These are phyloP conservation scores for Saguinus midas DNA, from an alignment of 2,113 vertebrate species.

Conservation along the genomic window DNA sequence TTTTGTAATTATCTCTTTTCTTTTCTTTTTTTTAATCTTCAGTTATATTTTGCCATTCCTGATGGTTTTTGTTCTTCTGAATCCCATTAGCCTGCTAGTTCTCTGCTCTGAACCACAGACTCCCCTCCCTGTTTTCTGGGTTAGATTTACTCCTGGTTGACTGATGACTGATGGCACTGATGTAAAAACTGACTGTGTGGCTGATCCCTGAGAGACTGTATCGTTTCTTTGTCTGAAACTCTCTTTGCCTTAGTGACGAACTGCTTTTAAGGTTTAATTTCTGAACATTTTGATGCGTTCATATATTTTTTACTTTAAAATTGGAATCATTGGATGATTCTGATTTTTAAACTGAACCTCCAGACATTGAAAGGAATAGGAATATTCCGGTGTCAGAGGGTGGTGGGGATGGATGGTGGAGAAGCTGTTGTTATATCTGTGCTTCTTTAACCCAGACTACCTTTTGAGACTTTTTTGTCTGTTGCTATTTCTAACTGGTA, in stretches of 20 bases:
- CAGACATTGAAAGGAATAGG: neutral
- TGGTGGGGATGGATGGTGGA: neutral
- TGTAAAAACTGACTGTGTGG: neutral
- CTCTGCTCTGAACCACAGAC: neutral
- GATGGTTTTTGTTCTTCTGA: conserved; percentile 28
- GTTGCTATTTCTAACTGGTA: neutral
- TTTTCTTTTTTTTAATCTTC: neutral
- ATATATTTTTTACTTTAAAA: neutral
- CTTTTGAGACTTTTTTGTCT: conserved; percentile 5
- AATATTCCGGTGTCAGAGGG: neutral
- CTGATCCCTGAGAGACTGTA: neutral
- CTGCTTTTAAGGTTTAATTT: conserved; percentile 28
- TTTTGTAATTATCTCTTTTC: neutral
- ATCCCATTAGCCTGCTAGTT: neutral
- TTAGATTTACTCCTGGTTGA: neutral
- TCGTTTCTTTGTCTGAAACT: neutral
- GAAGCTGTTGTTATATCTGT: neutral
- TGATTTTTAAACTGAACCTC: neutral
- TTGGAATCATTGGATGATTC: neutral
- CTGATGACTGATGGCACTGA: neutral
- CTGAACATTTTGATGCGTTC: neutral
- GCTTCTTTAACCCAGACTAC: neutral
- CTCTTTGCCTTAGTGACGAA: neutral
- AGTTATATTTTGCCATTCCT: conserved; percentile 38
- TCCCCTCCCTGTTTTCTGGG: neutral